phyloP scores from a whole-genome alignment of 2,888 invertebrate genomes.

The Caenorhabditis parvicauda region DNA sequence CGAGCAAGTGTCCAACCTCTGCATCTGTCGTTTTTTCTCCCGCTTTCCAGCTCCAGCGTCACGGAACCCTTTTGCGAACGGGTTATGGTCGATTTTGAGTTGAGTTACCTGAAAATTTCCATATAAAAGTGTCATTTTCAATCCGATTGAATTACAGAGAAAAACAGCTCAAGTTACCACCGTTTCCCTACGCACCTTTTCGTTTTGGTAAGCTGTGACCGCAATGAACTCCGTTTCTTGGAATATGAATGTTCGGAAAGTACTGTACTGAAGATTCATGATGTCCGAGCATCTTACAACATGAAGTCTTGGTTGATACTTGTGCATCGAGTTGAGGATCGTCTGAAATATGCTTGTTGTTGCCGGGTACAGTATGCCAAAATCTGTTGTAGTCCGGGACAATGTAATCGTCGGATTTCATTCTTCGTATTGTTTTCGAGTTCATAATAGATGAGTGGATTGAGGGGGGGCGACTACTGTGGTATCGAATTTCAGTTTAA shows the following conservation, averaged over 20 bases:
- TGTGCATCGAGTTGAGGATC: constrained; percentile 92
- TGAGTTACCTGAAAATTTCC: constrained; percentile 82
- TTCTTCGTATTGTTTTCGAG: too few species aligned
- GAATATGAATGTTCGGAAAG: constrained; percentile 48
- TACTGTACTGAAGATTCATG: constrained; percentile 83
- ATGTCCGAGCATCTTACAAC: constrained; percentile 80
- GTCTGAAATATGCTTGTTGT: too few species aligned
- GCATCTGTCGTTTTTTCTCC: constrained; percentile 79
- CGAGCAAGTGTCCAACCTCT: too few species aligned
- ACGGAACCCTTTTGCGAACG: constrained; percentile 95
- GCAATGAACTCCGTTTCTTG: constrained; percentile 84
- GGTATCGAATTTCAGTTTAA: too few species aligned
- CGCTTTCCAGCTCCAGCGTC: constrained; percentile 96
- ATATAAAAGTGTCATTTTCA: background rate
- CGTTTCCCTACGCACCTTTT: constrained; percentile 78
- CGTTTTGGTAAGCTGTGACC: constrained; percentile 99
- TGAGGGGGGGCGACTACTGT: too few species aligned
- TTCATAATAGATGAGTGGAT: too few species aligned
- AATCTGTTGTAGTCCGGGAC: too few species aligned
- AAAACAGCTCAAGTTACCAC: too few species aligned
- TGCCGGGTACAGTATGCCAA: too few species aligned
- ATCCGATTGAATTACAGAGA: background rate
- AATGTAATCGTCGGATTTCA: too few species aligned
- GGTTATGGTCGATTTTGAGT: constrained; percentile 96
- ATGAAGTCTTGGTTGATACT: constrained; percentile 85